Conservation (phyloP, 2,888 invertebrate genomes). For the Ophioninae sp. region DNA sequence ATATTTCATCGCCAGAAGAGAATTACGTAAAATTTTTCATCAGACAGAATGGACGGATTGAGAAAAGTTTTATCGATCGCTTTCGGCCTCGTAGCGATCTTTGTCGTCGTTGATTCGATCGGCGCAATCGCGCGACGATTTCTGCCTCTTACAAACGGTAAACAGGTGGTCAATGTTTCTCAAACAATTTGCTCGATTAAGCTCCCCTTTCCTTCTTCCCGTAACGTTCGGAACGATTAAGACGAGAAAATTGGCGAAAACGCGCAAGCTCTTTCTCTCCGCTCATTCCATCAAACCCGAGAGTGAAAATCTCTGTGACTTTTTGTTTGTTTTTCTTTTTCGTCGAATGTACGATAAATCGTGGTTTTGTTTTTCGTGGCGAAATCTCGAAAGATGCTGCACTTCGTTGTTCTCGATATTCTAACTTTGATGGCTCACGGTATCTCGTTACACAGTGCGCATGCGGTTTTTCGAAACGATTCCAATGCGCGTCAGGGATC, state of each 20-base stretch:
- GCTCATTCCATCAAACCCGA: background rate
- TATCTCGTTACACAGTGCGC: slow-evolving; percentile 5
- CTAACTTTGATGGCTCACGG: slow-evolving; percentile 27
- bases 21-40: background rate
- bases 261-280: slow-evolving; percentile 22
- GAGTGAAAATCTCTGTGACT: slow-evolving; percentile 5
- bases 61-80: background rate
- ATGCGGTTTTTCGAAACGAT: slow-evolving; percentile 36
- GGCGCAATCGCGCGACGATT: slow-evolving; percentile 30
- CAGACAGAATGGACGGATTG: background rate
- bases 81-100: background rate
- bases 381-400: slow-evolving; percentile 38
- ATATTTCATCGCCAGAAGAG: background rate
- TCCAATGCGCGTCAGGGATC: slow-evolving; percentile 28
- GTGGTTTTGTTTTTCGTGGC: background rate
- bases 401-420: slow-evolving; percentile 26
- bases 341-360: slow-evolving; percentile 2
- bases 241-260: slow-evolving; percentile 47
- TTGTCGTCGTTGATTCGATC: slow-evolving; percentile 30
- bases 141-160: slow-evolving; percentile 45
- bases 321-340: slow-evolving; percentile 15
- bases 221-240: slow-evolving; percentile 13
- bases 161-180: slow-evolving; percentile 40
- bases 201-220: background rate
- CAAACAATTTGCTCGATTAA: slow-evolving; percentile 52